Conservation (phyloP, 2,888 invertebrate species). For the Lasioglossum marginatum region DNA sequence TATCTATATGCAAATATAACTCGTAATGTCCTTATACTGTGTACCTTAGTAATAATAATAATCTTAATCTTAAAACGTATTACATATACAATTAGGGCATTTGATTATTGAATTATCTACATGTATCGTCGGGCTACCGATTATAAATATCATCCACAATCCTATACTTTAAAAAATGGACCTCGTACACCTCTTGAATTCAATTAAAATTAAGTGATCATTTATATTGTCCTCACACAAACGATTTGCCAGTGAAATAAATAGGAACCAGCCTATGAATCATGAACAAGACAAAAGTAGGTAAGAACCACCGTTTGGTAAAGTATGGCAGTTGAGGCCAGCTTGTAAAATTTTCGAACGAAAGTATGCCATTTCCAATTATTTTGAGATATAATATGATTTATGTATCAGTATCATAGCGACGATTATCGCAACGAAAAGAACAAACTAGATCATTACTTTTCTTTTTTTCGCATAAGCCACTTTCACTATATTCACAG, state of each 20-base stretch:
- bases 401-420: slow-evolving; percentile 16
- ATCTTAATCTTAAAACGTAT: slow-evolving; percentile 53
- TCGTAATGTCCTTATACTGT: slow-evolving; percentile 31
- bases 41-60: slow-evolving; percentile 27
- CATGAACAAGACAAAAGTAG: slow-evolving; percentile 23
- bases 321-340: slow-evolving; percentile 50
- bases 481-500: slow-evolving; percentile 79
- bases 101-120: slow-evolving; percentile 63
- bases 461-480: slow-evolving; percentile 80
- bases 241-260: slow-evolving; percentile 63
- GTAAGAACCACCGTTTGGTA: slow-evolving; percentile 34
- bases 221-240: slow-evolving; percentile 26
- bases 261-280: slow-evolving; percentile 77
- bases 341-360: slow-evolving; percentile 35
- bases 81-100: slow-evolving; percentile 53
- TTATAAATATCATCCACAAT: slow-evolving; percentile 36
- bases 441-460: slow-evolving; percentile 64
- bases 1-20: slow-evolving; percentile 49
- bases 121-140: slow-evolving; percentile 28
- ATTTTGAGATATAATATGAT: slow-evolving; percentile 6
- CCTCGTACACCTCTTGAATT: slow-evolving; percentile 29
- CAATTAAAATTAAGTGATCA: slow-evolving; percentile 29
- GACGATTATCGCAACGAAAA: background rate
- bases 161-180: slow-evolving; percentile 33
- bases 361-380: slow-evolving; percentile 20